Evolutionary conservation across 2,797 vertebrate genomes (phyloP).

Genomic region (Bovichtus diacanthus): DNA sequence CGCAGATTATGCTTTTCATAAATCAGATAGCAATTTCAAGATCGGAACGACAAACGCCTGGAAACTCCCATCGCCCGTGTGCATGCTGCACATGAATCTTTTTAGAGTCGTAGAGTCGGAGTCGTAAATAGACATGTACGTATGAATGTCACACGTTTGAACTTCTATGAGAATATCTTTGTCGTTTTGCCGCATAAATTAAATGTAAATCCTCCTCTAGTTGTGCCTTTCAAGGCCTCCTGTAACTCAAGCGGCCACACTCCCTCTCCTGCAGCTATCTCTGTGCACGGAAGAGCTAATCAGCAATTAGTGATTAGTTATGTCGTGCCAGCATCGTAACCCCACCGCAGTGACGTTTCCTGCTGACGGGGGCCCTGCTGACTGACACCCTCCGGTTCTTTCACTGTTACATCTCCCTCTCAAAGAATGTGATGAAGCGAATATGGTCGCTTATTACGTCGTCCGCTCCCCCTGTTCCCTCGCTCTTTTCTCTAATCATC

Average conservation of each 20-base stretch:
- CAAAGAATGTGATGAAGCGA: constrained; percentile 57
- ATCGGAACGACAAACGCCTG: background rate
- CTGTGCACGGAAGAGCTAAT: constrained; percentile 71
- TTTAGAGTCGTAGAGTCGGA: too few species aligned
- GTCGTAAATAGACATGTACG: background rate
- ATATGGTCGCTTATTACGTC: constrained; percentile 23
- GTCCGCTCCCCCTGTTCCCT: constrained; percentile 51
- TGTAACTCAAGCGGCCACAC: constrained; percentile 1
- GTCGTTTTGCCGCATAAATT: background rate
- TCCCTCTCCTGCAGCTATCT: constrained; percentile 42
- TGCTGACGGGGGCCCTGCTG: constrained; percentile 56
- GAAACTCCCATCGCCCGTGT: background rate
- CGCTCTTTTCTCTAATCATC: constrained; percentile 78
- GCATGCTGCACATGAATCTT: background rate
- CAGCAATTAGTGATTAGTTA: constrained; percentile 68
- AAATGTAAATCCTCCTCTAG: background rate
- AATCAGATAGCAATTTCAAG: constrained; percentile 1
- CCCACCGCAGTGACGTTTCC: constrained; percentile 78
- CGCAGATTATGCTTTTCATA: background rate
- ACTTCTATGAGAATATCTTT: background rate
- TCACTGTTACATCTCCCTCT: constrained; percentile 42
- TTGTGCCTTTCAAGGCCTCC: constrained; percentile 3
- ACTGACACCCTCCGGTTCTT: constrained; percentile 72
- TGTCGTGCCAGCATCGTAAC: constrained; percentile 74
- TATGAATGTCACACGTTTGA: background rate